Base-by-base conservation (phyloP, 1,140 invertebrate genomes). In the Diuraphis noxia region DNA sequence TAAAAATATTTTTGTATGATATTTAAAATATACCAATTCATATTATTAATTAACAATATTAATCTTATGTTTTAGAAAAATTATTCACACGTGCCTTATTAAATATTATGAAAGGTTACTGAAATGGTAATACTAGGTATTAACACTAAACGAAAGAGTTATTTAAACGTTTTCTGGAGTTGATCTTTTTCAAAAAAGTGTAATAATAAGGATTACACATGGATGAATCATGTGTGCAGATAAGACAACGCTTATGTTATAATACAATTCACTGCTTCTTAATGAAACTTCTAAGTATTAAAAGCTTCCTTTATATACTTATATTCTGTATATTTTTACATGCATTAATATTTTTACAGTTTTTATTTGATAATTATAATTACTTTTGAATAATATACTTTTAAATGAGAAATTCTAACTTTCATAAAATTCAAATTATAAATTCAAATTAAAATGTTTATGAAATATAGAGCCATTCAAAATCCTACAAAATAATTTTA, bases 151-250 rank as follows among this genome's bases (percentile, higher is more conserved):
- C 19, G 56, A 72, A 72, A 72, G 13, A 72, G 30, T n/a, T 17
- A 72, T 72, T 72, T 72, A 4, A 72, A 72, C 13, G 30, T 5
- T n/a, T 72, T 72, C 56, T 72, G 56, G 56, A 72, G 56, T 72
- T 72, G 56, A n/a, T 72, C 56, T 72, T 72, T 72, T 72, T 72
- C 56, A 72, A 72, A 72, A 72, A 10, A n/a, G 34, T 72, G 30
- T 72, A 63, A n/a, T 72, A 72, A 72, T 72, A 72, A 72, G 56
- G 56, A 72, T 72, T 72, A 72, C 56, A 72, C 56, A 72, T n/a
- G 56, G n/a, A 72, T 72, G 56, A 72, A 72, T 72, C 13, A 72
- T 72, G n/a, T 72, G 56, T 72, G 13, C 13, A 72, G 30, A 72
- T 72, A 72, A n/a, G 56, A n/a, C 30, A n/a, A 6, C 13, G 56